Evolutionary conservation across 2,113 vertebrate species (phyloP).

Genomic region (Chroicocephalus ridibundus): DNA sequence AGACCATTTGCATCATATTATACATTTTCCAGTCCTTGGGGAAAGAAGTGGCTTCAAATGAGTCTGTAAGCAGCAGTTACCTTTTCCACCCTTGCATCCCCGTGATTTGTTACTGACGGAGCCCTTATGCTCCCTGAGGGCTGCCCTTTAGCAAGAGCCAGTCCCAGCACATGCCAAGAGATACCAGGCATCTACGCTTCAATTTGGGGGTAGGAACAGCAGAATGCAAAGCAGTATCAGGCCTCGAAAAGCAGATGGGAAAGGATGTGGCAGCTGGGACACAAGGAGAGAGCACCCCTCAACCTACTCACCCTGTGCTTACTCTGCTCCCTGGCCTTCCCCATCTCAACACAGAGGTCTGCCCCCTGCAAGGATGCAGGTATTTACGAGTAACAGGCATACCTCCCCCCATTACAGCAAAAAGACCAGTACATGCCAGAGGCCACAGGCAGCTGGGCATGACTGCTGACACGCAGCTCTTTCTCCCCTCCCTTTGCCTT

Average conservation of each 20-base stretch:
- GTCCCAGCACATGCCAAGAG: neutral
- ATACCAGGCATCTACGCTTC: neutral
- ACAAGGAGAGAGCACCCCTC: neutral
- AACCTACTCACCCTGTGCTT: neutral
- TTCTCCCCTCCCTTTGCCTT: neutral
- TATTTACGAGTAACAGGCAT: neutral
- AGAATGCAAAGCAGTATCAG: neutral
- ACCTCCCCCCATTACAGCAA: neutral
- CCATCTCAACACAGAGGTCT: neutral
- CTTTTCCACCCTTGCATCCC: neutral
- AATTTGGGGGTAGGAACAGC: neutral
- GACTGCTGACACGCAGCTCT: neutral
- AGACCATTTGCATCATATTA: neutral
- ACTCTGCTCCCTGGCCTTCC: neutral
- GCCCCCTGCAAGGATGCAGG: neutral
- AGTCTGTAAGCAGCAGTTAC: neutral
- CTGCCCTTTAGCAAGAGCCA: neutral
- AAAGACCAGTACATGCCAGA: neutral
- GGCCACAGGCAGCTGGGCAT: neutral
- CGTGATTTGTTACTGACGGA: neutral
- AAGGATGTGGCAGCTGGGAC: neutral
- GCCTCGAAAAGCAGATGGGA: neutral
- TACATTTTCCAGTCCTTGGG: neutral
- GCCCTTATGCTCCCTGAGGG: neutral
- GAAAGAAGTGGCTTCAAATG: neutral